These are phyloP conservation scores for Scaptomyza montana DNA, from an alignment of 1,140 invertebrate species.

Conservation along the genomic window DNA sequence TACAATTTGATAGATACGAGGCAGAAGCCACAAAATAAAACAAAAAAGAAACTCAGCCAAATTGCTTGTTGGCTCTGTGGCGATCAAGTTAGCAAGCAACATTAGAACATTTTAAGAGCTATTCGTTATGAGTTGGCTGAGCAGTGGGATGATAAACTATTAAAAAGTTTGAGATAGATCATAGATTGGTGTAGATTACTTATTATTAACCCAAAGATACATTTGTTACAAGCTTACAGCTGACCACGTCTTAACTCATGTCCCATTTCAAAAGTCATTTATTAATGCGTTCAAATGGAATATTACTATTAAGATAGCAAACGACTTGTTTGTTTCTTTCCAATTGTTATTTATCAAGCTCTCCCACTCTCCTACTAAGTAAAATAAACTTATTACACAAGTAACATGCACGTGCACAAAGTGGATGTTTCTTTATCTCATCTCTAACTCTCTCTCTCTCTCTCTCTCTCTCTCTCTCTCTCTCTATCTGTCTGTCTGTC, in stretches of 20 bases:
- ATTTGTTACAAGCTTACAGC: background rate
- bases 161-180: too few relatives aligned
- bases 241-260: background rate
- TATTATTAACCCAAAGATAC: background rate
- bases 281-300: background rate
- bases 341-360: conserved; percentile 5
- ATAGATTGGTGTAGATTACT: too few relatives aligned
- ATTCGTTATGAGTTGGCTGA: too few relatives aligned
- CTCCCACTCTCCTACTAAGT: background rate
- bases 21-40: conserved; percentile 4
- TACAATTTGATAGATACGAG: conserved; percentile 31
- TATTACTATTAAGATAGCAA: conserved; percentile 2
- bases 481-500: background rate
- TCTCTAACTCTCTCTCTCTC: background rate
- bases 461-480: background rate
- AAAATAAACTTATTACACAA: conserved; percentile 3
- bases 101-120: conserved; percentile 4
- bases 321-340: background rate
- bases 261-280: background rate
- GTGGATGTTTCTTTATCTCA: background rate
- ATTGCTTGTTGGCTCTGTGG: conserved; percentile 30
- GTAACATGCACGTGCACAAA: background rate
- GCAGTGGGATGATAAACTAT: too few relatives aligned
- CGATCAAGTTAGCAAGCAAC: conserved; percentile 26
- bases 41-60: conserved; percentile 17